Conservation (phyloP, 1,140 invertebrate genomes). For the Drosophila jambulina region DNA sequence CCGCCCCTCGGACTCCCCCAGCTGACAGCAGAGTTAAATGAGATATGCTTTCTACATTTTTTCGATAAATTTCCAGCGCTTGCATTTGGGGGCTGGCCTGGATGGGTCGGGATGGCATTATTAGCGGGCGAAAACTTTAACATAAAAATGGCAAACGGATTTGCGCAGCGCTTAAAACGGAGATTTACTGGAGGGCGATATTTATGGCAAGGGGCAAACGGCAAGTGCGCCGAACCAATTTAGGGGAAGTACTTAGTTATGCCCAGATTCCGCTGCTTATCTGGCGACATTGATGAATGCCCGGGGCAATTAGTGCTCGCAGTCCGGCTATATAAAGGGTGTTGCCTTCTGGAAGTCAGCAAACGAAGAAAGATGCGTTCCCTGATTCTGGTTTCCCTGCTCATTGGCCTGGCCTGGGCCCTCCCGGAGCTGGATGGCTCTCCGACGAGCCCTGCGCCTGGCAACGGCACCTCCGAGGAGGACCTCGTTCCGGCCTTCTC, state of each 20-base stretch:
- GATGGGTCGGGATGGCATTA: conserved; percentile 59
- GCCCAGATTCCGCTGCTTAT: conserved; percentile 35
- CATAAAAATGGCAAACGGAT: conserved; percentile 79
- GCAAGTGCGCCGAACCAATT: conserved; percentile 35
- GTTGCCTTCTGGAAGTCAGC: neutral
- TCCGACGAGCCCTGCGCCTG: conserved; percentile 7
- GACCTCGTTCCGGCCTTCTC: conserved; percentile 19
- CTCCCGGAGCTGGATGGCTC: neutral
- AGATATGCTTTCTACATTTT: conserved; percentile 83
- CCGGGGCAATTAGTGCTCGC: conserved; percentile 26
- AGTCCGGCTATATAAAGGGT: conserved; percentile 26
- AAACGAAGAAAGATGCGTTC: conserved; percentile 32
- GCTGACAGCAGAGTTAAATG: conserved; percentile 76
- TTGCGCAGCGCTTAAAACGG: conserved; percentile 75
- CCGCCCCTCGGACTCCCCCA: conserved; percentile 9
- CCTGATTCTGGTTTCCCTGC: conserved; percentile 22
- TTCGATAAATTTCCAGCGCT: conserved; percentile 71
- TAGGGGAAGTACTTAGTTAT: conserved; percentile 31
- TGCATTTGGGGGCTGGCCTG: neutral
- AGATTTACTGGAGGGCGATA: conserved; percentile 70
- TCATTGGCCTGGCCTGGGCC: conserved; percentile 17
- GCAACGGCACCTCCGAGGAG: conserved; percentile 13
- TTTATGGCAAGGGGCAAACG: conserved; percentile 61
- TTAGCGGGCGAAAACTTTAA: conserved; percentile 61
- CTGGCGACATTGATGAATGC: conserved; percentile 44